Base-by-base conservation (phyloP, 2,797 vertebrate species). In the Argyrosomus regius region DNA sequence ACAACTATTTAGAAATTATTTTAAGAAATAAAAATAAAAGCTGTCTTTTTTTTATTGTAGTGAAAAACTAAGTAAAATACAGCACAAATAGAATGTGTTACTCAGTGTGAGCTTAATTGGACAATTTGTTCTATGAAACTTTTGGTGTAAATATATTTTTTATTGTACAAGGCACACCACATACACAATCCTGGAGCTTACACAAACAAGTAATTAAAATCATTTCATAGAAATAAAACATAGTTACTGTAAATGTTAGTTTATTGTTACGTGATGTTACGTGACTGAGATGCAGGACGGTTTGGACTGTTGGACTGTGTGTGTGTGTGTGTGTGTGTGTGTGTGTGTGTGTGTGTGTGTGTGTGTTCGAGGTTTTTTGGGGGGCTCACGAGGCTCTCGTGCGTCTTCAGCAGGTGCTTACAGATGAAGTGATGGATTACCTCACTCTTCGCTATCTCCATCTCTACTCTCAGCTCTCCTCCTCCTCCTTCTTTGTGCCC, bases 381-480 rank as follows among this genome's bases (percentile, higher is more conserved):
- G 5, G 70, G 60, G 53, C 22, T 86, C 65, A 61, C 61, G 10
- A 73, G 14, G 24, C 69, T 79, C 43, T 72, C 2, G 10, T 53
- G 83, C 88, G 82, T 85, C 85, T 83, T 91, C 82, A 75, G 87
- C 83, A 91, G 80, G 80, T 90, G 75, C 88, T 85, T 88, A 4
- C 6, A 68, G 89, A 89, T 78, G 84, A 88, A 78, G 70, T 93
- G 82, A 94, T 95, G 71, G 46, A 65, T 93, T 90, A 87, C 73
- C 85, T 87, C 78, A 85, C 71, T 78, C 45, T 50, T 58, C 63
- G 77, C 88, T 86, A 86, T 89, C 87, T 88, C 75, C 65, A 68
- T 75, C 78, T 39, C 45, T 63, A 14, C 35, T 72, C 45, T 52
- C 79, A 56, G 31, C 74, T 72, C 80, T 58, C 69, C 54, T 35